Percentiles rank a stretch among this genome's conserved stretches.
Evolutionary conservation across 2,797 vertebrate species (phyloP).

Genomic region (Brachymystax lenok): DNA sequence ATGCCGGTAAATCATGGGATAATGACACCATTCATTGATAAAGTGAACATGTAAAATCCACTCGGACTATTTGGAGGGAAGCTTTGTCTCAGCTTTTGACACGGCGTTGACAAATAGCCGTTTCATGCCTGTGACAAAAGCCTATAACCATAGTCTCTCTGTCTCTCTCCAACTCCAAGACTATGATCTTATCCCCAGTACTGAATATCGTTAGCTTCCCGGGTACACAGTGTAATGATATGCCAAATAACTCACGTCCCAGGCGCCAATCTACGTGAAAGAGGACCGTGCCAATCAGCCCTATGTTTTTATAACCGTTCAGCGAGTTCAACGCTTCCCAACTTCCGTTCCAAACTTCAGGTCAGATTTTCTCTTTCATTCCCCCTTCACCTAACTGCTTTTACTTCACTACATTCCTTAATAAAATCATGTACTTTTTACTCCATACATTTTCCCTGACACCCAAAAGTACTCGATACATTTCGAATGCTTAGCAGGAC

Average conservation of each 20-base stretch:
- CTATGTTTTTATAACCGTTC: conserved; percentile 49
- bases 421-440: no score
- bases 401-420: no score
- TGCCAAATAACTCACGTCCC: conserved; percentile 59
- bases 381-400: not conserved
- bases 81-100: conserved; percentile 61
- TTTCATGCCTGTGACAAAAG: conserved; percentile 74
- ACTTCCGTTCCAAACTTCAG: conserved; percentile 17
- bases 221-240: conserved; percentile 70
- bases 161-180: conserved; percentile 49
- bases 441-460: no score
- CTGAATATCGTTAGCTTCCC: conserved; percentile 70
- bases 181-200: conserved; percentile 71
- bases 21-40: conserved; percentile 44
- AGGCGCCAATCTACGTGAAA: conserved; percentile 50
- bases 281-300: conserved; percentile 48
- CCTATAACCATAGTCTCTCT: conserved; percentile 72
- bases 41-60: conserved; percentile 43
- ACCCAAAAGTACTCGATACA: no score
- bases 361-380: conserved; percentile 19
- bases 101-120: conserved; percentile 73
- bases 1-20: conserved; percentile 36
- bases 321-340: conserved; percentile 37
- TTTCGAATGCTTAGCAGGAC: no score
- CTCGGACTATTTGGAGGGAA: conserved; percentile 47